Evolutionary conservation across 2,888 invertebrate genomes (phyloP), one percentile per base, ranked within the genome.

Genomic region (Antitype chi): DNA sequence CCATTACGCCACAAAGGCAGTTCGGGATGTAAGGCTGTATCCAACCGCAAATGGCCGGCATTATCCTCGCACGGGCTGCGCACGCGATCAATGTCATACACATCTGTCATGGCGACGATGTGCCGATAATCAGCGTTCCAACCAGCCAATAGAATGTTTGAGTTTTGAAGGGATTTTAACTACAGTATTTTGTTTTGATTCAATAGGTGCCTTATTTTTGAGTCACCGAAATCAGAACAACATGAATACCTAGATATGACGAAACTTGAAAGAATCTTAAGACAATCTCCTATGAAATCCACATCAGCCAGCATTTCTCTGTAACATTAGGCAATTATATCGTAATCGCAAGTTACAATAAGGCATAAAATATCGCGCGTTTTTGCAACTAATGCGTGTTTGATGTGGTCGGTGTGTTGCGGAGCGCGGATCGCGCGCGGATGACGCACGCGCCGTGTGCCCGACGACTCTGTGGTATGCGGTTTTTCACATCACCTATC

Each of bases 21-120:
- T 81, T 81, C 84, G 68, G 80, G 85, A 91, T 91, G 87, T 85
- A 88, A 88, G 87, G 81, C 78, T 81, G 87, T 92, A 90, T 90
- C 92, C 83, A 91, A 95, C 95, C 95, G 90, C 95, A 95, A 95
- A 95, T 95, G 88, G 91, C 87, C 85, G 87, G 89, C 91, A 93
- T 95, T 94, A 93, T 89, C 83, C 83, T 89, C 91, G 93, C 92
- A 89, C 89, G 91, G 84, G 88, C 78, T 84, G 87, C 89, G 93
- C 94, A 94, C 94, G 93, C 94, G 94, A 94, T 76, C 81, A 62
- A 90, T 89, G 83, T 88, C 92, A 92, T 83, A 83, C 86, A 91
- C 91, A 90, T 82, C 83, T 80, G 72, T 84, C 67, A 80, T 84
- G 71, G 75, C 73, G 70, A 64, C 63, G 59, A 71, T 70, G 67